Evolutionary conservation across 2,888 invertebrate species (phyloP).

Genomic region (Nomada hirtipes): DNA sequence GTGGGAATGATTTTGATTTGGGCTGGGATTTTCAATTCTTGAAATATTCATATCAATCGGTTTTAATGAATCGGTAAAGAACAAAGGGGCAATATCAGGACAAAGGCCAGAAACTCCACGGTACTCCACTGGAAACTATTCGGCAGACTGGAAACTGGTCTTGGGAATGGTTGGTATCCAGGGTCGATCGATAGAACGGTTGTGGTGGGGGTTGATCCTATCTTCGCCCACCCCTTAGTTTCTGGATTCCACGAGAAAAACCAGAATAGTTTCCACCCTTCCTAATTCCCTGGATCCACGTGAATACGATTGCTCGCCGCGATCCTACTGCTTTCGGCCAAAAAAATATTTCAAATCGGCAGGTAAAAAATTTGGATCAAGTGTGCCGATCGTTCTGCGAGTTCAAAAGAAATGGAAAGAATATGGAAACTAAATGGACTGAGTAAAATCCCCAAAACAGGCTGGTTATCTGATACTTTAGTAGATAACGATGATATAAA

Average conservation of each 20-base stretch:
- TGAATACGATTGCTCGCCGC: slow-evolving; percentile 11
- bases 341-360: not conserved
- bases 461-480: no score
- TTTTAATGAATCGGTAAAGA: no score
- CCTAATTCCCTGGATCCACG: slow-evolving; percentile 38
- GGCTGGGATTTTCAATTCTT: no score
- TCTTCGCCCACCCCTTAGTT: slow-evolving; percentile 29
- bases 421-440: no score
- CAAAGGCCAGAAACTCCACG: not conserved
- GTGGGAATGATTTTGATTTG: no score
- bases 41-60: no score
- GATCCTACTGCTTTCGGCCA: not conserved
- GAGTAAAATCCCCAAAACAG: no score
- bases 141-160: slow-evolving; percentile 34
- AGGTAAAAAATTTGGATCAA: no score
- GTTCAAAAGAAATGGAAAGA: no score
- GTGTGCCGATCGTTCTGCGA: no score
- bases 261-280: slow-evolving; percentile 19
- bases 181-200: slow-evolving; percentile 70
- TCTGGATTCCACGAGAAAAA: slow-evolving; percentile 35
- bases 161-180: slow-evolving; percentile 52
- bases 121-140: not conserved
- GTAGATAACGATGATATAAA: no score
- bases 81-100: no score
- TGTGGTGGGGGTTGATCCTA: slow-evolving; percentile 54